Percentiles rank a stretch among this genome's conserved stretches.
phyloP scores from a whole-genome alignment of 2,113 vertebrate species.

The Thalassarche chlororhynchos region DNA sequence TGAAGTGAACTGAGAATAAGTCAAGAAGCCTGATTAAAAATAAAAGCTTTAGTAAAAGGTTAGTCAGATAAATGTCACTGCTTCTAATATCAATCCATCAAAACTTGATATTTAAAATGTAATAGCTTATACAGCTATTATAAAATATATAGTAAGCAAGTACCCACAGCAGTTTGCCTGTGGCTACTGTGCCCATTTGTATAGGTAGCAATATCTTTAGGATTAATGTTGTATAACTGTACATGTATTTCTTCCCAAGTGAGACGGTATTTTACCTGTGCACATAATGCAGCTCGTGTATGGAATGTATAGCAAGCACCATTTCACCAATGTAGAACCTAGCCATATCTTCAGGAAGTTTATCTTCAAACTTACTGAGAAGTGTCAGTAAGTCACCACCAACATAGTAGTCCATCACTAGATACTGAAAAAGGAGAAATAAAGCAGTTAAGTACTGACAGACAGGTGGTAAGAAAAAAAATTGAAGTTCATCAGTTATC shows the following conservation, averaged over 20 bases:
- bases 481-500: neutral
- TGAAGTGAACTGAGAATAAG: neutral
- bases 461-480: neutral
- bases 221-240: neutral
- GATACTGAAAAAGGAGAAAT: conserved; percentile 78
- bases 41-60: neutral
- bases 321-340: conserved; percentile 97
- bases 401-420: conserved; percentile 99
- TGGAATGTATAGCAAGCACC: conserved; percentile 96
- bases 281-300: conserved; percentile 94
- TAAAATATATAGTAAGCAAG: neutral
- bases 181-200: neutral
- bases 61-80: conserved; percentile 3
- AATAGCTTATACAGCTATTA: neutral
- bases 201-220: neutral
- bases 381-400: conserved; percentile 95
- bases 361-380: conserved; percentile 98
- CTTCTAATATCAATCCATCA: neutral
- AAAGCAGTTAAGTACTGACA: neutral
- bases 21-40: neutral
- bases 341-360: conserved; percentile 96
- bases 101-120: neutral
- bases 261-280: conserved; percentile 81
- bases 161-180: neutral
- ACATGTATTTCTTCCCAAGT: neutral